These are phyloP conservation scores for Salarias fasciatus DNA, from an alignment of 2,797 vertebrate species.

Conservation along the genomic window DNA sequence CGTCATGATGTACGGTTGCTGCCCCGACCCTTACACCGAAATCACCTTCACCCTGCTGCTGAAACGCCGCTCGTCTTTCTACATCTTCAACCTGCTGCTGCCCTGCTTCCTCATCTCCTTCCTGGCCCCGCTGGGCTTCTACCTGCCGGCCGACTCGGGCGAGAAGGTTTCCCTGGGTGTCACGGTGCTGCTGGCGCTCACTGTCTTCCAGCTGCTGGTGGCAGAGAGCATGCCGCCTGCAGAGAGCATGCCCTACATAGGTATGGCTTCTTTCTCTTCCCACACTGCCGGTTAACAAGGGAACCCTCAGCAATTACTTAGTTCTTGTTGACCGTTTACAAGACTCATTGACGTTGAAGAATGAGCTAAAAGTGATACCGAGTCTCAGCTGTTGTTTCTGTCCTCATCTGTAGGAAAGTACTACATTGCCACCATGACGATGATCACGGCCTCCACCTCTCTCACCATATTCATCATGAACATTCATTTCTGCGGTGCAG, in stretches of 20 bases:
- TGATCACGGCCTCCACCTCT: constrained; percentile 97
- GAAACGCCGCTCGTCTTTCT: constrained; percentile 95
- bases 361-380: no score
- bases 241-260: constrained; percentile 96
- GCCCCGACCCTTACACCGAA: constrained; percentile 96
- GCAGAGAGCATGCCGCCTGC: constrained; percentile 99
- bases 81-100: constrained; percentile 95
- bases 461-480: constrained; percentile 99
- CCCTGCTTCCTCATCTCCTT: constrained; percentile 98
- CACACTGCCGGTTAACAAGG: neutral
- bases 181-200: constrained; percentile 94
- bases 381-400: neutral
- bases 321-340: no score
- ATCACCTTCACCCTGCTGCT: constrained; percentile 95
- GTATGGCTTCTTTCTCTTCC: constrained; percentile 60
- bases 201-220: constrained; percentile 97
- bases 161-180: constrained; percentile 98
- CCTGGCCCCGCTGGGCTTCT: constrained; percentile 95
- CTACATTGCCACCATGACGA: constrained; percentile 98
- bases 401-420: constrained; percentile 88
- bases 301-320: neutral
- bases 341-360: no score
- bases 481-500: constrained; percentile 95
- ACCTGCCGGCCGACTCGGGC: constrained; percentile 95
- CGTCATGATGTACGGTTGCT: constrained; percentile 95